These are phyloP conservation scores for Odontocolon sp. DNA, from an alignment of 2,888 invertebrate genomes.

Conservation along the genomic window DNA sequence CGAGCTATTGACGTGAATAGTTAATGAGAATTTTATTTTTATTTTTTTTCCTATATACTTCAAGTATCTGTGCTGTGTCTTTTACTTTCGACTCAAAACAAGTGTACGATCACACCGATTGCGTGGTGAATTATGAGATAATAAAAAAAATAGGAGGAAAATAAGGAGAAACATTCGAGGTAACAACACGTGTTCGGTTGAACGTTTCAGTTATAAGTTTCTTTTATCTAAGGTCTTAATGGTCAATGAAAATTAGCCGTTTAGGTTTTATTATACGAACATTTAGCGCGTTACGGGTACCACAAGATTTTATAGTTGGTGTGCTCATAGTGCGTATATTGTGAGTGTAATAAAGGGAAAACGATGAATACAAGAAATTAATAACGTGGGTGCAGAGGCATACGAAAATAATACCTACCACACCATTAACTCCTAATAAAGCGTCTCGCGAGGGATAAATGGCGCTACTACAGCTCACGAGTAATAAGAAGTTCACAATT, in stretches of 20 bases:
- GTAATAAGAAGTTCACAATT: slow-evolving; percentile 58
- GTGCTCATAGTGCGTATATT: not conserved
- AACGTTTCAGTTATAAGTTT: not conserved
- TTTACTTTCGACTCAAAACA: not conserved
- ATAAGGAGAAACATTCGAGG: not conserved
- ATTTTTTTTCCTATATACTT: too few relatives aligned
- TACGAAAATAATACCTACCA: slow-evolving; percentile 58
- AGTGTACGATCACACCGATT: not conserved
- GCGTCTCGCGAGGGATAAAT: slow-evolving; percentile 50
- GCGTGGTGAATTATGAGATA: slow-evolving; percentile 6
- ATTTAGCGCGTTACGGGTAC: slow-evolving; percentile 18
- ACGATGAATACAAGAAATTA: slow-evolving; percentile 36
- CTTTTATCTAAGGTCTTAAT: slow-evolving; percentile 4
- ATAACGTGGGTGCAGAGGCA: slow-evolving; percentile 51
- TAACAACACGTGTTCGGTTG: not conserved
- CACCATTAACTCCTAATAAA: slow-evolving; percentile 48
- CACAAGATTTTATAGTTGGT: slow-evolving; percentile 27
- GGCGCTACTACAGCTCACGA: slow-evolving; percentile 19
- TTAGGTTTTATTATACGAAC: slow-evolving; percentile 30
- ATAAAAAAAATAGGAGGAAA: not conserved
- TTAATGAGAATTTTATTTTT: too few relatives aligned
- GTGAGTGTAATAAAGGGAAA: slow-evolving; percentile 34
- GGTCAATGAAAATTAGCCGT: slow-evolving; percentile 31
- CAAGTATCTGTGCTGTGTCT: too few relatives aligned
- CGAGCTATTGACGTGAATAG: too few relatives aligned